Evolutionary conservation across 2,113 vertebrate genomes (phyloP), one percentile per base, ranked within the genome.

Genomic region (Sinosuthora webbiana): DNA sequence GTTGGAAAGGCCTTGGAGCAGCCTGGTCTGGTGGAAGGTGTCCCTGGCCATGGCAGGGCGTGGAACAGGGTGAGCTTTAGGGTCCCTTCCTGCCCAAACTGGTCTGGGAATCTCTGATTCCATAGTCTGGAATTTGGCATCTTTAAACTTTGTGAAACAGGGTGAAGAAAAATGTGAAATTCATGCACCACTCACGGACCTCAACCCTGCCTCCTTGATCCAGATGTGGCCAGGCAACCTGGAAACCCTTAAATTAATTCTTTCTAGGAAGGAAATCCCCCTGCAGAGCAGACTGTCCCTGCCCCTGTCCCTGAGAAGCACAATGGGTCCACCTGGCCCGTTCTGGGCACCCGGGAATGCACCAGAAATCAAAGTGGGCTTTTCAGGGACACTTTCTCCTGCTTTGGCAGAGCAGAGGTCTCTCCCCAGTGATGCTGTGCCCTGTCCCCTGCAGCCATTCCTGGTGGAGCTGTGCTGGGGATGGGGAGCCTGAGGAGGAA

Each of bases 121-220:
- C 1, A 1, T 11, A 8, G 23, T 39, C 22, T 59, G 45, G 45
- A 33, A 56, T 78, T 60, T 1, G 1, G 14, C 9, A 4, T 47
- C 52, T 75, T 25, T 23, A 30, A 50, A 52, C 30, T 15, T 47
- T 10, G 50, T 3, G 4, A 63, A 70, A 62, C 0, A 4, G 5
- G 5, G 5, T 41, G 22, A 90, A 65, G 55, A 7, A 19, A 74
- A 27, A 49, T 2, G 18, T 39, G 50, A 12, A 64, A 20, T 23
- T 35, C 65, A 13, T 8, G 11, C 1, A 2, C 10, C 21, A 9
- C 1, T 2, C 1, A 0, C 4, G 28, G 9, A 8, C 31, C 4
- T 1, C 3, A 5, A 4, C n/a, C 39, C 6, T 1, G n/a, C 28
- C 22, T 30, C n/a, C 27, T 35, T 5, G 14, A 21, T 27, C 28